Evolutionary conservation across 2,113 vertebrate genomes (phyloP), one percentile per base, ranked within the genome.

Genomic region (Uropsilus gracilis): DNA sequence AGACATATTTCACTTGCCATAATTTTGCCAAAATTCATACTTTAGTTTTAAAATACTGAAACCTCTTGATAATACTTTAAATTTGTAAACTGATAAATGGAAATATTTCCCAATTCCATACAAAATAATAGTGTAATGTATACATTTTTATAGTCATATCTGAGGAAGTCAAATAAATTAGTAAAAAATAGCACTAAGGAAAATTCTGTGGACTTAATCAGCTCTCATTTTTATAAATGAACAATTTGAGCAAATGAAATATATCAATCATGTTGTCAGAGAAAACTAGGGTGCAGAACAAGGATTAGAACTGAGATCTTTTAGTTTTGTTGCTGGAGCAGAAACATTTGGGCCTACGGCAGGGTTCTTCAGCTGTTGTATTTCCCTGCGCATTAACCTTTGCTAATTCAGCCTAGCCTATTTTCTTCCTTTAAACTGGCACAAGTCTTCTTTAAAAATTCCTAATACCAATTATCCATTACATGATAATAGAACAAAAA

Each of bases 331-430:
- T n/a, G 9, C 9, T 14, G 6, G 7, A 17, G 24, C 17, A 39
- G 1, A 2, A 28, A 34, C 44, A 20, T n/a, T 32, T 5, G 1
- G 3, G 2, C 16, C 10, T 63, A 11, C 48, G 3, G 1, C 22
- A 53, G 26, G 8, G 9, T 3, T 80, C 30, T 22, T 68, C 3
- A 34, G 32, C 0, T 6, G 9, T 1, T 44, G 26, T 1, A 8
- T 61, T 66, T 84, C 5, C 16, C 6, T 69, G 10, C 59, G 32
- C 20, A 6, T 71, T 68, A 46, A 46, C 30, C 2, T 85, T 30
- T 39, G 6, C n/a, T 32, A 20, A 13, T 55, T 10, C 3, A 55
- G 4, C 30, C 11, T 44, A 75, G 63, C 2, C 2, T 37, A 59
- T n/a, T 83, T 78, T 59, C 0, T 81, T 39, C 37, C 14, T 78